Conservation (phyloP, 2,113 vertebrate genomes). For the Antigone vipio region DNA sequence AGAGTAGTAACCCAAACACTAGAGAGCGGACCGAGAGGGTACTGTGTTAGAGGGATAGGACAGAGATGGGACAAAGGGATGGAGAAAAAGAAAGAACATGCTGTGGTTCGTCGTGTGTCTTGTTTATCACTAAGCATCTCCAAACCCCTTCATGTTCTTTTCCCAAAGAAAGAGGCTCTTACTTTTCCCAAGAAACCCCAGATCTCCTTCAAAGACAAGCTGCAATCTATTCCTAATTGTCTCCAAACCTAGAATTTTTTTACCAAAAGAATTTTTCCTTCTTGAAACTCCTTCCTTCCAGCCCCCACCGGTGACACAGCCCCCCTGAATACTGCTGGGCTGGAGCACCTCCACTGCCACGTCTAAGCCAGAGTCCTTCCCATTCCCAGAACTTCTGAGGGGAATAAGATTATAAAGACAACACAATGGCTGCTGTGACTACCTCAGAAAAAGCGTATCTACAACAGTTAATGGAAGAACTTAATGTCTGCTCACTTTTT, state of each 20-base stretch:
- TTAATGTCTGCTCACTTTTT: background rate
- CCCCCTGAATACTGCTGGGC: background rate
- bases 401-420: background rate
- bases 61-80: background rate
- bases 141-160: background rate
- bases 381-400: background rate
- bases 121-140: background rate
- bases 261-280: background rate
- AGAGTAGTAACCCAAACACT: background rate
- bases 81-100: background rate
- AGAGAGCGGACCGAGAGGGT: background rate
- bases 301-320: accelerated
- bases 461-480: background rate
- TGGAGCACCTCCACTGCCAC: background rate
- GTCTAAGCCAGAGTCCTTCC: background rate
- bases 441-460: background rate
- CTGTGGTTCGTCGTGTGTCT: background rate
- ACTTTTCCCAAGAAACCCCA: background rate
- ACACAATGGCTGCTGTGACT: background rate
- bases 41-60: background rate
- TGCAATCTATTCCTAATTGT: background rate
- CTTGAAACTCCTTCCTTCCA: background rate
- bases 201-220: background rate
- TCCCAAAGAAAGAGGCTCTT: background rate
- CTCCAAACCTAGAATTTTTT: background rate